Evolutionary conservation across 2,888 invertebrate genomes (phyloP), one percentile per base, ranked within the genome.

Genomic region (Folsomia manolachei): DNA sequence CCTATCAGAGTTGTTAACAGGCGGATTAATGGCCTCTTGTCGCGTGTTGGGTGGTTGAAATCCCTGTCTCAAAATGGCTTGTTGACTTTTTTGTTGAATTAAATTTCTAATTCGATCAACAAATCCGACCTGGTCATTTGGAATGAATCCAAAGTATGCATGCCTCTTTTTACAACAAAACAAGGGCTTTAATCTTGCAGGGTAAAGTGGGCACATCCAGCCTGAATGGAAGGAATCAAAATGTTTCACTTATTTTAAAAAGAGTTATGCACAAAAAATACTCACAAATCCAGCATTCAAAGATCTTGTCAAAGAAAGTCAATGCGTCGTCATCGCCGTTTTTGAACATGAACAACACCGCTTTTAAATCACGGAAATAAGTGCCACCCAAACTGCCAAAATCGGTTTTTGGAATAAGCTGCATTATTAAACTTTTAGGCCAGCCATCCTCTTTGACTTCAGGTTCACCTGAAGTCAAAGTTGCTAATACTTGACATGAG

Each of bases 141-240:
- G 94, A 81, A 95, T 94, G 83, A 94, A 92, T 1, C 94, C 95
- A 24, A 94, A 86, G 82, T 92, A 94, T 0, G 91, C 90, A 81
- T 90, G 89, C 84, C 93, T 92, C 81, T 94, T 93, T 0, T 90
- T 88, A 2, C 51, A 94, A 84, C 1, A 95, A 86, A 74, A 95
- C 91, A 62, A 95, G 86, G n/a, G 94, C 93, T 83, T 93, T 91
- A 81, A 94, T 93, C 81, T 93, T 93, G 82, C 92, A 93, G 0
- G 88, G 92, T 91, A 83, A 96, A 96, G 83, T 96, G 95, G 0
- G 97, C 95, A 84, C 95, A 97, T 7, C 96, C 96, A 63, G 95
- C 94, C 93, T 94, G 83, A 70, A n/a, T n/a, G n/a, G n/a, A n/a
- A 72, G 79, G 72, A 51, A 51, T 52, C n/a, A 27, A 63, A 53